Base-by-base conservation (phyloP, 2,888 invertebrate genomes). In the Stegana nigrithorax region DNA sequence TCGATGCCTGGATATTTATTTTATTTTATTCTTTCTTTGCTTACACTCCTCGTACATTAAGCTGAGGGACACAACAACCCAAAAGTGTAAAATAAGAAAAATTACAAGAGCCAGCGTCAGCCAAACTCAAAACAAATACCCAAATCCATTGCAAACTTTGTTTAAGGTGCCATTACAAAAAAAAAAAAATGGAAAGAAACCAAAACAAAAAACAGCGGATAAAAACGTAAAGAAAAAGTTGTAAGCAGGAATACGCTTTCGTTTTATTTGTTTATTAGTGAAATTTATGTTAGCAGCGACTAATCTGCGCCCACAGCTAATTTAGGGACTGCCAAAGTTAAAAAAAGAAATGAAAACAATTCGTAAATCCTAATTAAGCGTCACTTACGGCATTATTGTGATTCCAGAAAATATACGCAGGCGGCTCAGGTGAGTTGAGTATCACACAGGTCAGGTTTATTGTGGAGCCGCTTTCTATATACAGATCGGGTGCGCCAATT, bases 381-480 rank as follows among this genome's bases (percentile, higher is more conserved):
- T 29, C 72, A 89, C 92, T 91, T 88, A 96, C 95, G 86, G 92
- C 94, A 85, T 94, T 92, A 87, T 95, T 95, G 87, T 95, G 95
- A 88, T 95, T 95, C 95, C 95, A 96, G 86, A 93, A 95, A 84
- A 96, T 95, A 86, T 94, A 96, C 62, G 94, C 95, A 44, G 96
- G 96, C 65, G 95, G 95, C 84, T 96, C 95, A 21, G 96, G 96
- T 78, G 95, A 95, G 85, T 93, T 94, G 66, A 93, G 88, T 73
- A 96, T 94, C 79, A 96, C 92, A 87, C 96, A 96, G 67, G 96
- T 96, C 76, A 96, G 89, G 88, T 96, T 96, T 86, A 96, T 95
- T 76, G 96, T 96, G 85, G 95, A 95, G 62, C 96, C 96, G 71
- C 94, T 90, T 87, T 96, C 95, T 83, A 96, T 95, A 88, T 93